Percentiles rank a stretch among this genome's conserved stretches.
phyloP scores from a whole-genome alignment of 1,140 invertebrate genomes.

The Drosophila eugracilis region DNA sequence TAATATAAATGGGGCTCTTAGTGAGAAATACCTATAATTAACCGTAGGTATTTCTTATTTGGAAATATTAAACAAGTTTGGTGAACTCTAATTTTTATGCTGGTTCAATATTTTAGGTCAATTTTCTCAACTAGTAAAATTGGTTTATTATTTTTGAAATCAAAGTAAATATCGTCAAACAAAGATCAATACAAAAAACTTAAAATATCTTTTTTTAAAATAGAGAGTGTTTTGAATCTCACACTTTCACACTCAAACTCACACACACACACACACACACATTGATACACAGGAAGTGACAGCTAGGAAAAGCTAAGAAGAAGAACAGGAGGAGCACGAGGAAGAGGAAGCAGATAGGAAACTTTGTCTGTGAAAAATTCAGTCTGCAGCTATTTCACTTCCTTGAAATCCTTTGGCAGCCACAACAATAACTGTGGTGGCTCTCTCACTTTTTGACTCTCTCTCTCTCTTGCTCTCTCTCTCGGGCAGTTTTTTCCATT shows the following conservation, averaged over 20 bases:
- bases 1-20: not conserved
- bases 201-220: constrained; percentile 5
- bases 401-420: constrained; percentile 75
- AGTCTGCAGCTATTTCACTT: constrained; percentile 82
- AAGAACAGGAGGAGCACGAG: not conserved
- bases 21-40: constrained; percentile 9
- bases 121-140: too few relatives aligned
- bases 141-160: too few relatives aligned
- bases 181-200: constrained; percentile 22
- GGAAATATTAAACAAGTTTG: too few relatives aligned
- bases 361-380: constrained; percentile 67
- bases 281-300: constrained; percentile 63
- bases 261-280: constrained; percentile 29
- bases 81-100: too few relatives aligned
- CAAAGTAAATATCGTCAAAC: not conserved
- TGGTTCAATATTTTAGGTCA: too few relatives aligned
- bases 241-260: constrained; percentile 7
- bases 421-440: constrained; percentile 43
- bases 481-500: constrained; percentile 10
- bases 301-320: constrained; percentile 36
- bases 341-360: constrained; percentile 38
- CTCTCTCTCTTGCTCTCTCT: constrained; percentile 1
- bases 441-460: constrained; percentile 16
- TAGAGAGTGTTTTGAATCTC: constrained; percentile 17
- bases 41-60: not conserved